Evolutionary conservation across 2,888 invertebrate genomes (phyloP).

Genomic region (Drosophila longiperda): DNA sequence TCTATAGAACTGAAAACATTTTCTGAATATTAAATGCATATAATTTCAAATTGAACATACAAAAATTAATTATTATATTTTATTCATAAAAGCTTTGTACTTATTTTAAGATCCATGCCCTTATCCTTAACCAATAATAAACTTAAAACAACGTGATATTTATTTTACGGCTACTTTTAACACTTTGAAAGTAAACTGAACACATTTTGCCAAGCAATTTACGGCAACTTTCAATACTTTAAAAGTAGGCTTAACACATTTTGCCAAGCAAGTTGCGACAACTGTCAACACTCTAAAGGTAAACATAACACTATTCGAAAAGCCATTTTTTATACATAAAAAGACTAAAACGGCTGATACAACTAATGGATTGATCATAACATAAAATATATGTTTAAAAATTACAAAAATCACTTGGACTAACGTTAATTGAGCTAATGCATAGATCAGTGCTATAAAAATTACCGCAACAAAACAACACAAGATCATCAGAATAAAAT

Average conservation of each 20-base stretch:
- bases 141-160: background rate
- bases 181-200: background rate
- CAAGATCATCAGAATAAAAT: too few relatives aligned
- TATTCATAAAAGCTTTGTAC: background rate
- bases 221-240: background rate
- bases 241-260: background rate
- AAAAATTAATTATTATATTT: background rate
- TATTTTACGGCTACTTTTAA: background rate
- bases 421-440: too few relatives aligned
- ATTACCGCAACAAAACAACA: too few relatives aligned
- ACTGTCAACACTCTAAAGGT: too few relatives aligned
- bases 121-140: background rate
- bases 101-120: background rate
- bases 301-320: too few relatives aligned
- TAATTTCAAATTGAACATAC: background rate
- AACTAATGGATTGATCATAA: too few relatives aligned
- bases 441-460: too few relatives aligned
- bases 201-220: background rate
- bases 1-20: conserved; percentile 27
- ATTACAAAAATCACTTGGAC: too few relatives aligned
- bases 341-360: too few relatives aligned
- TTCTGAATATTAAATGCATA: conserved; percentile 5
- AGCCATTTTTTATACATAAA: too few relatives aligned
- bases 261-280: background rate
- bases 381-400: too few relatives aligned